Conservation (phyloP, 2,113 vertebrate genomes). For the Marcusenius ussheri region DNA sequence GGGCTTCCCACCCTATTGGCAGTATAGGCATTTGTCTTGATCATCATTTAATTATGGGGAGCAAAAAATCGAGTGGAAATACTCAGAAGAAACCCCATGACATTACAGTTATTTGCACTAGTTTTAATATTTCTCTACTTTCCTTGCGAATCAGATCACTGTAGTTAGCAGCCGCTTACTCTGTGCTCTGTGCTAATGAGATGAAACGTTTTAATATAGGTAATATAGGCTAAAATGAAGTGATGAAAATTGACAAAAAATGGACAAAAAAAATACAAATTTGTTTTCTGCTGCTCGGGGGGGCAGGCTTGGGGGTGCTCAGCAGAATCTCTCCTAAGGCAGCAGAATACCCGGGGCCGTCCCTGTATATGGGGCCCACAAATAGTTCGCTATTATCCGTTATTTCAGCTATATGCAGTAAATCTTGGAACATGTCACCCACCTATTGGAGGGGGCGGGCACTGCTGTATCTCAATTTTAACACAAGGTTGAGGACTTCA, state of each 20-base stretch:
- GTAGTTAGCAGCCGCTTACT: neutral
- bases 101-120: too few relatives aligned
- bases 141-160: neutral
- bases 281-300: too few relatives aligned
- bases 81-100: neutral
- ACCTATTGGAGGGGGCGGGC: neutral
- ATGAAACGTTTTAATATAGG: neutral
- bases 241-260: neutral
- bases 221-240: neutral
- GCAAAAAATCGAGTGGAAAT: neutral
- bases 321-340: neutral
- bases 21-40: too few relatives aligned
- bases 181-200: neutral
- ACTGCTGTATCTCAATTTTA: neutral
- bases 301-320: too few relatives aligned
- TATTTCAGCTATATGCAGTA: neutral
- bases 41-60: too few relatives aligned
- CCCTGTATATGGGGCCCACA: neutral
- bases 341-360: neutral
- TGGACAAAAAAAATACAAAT: too few relatives aligned
- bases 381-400: neutral
- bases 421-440: neutral
- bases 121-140: neutral
- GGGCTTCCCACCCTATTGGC: too few relatives aligned
- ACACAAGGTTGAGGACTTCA: neutral